A percentile compares a stretch with the other conserved stretches of the same genome.
phyloP scores from a whole-genome alignment of 2,888 invertebrate genomes.

The Drosophila acutilabella region DNA sequence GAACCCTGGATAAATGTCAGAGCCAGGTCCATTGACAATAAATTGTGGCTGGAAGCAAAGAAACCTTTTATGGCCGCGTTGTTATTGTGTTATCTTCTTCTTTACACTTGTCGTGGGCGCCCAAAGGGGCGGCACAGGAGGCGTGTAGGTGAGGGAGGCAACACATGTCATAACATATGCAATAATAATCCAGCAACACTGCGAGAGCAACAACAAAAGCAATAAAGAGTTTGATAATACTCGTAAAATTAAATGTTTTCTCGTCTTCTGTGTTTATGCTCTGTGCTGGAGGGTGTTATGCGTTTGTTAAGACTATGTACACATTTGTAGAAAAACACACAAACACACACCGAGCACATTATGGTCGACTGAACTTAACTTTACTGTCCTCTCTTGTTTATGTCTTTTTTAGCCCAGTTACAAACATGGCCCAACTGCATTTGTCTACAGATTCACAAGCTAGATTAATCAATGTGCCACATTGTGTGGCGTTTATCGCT shows the following conservation, averaged over 20 bases:
- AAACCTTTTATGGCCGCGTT: slow-evolving; percentile 62
- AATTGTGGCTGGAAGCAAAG: slow-evolving; percentile 53
- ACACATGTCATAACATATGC: slow-evolving; percentile 72
- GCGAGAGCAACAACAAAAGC: slow-evolving; percentile 14
- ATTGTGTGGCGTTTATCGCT: slow-evolving; percentile 34
- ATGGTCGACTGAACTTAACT: no score
- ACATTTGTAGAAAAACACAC: no score
- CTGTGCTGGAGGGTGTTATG: no score
- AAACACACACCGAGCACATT: no score
- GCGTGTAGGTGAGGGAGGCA: slow-evolving; percentile 3
- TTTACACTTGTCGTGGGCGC: slow-evolving; percentile 6
- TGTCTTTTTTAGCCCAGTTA: background rate
- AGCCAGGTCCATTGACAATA: slow-evolving; percentile 41
- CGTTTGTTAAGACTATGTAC: no score
- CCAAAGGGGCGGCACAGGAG: background rate
- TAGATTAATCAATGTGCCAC: slow-evolving; percentile 28
- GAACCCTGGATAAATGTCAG: slow-evolving; percentile 20
- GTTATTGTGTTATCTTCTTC: slow-evolving; percentile 63
- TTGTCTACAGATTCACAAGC: background rate
- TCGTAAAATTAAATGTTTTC: slow-evolving; percentile 56
- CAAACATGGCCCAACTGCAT: background rate
- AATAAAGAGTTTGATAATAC: slow-evolving; percentile 59
- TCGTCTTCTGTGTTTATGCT: slow-evolving; percentile 13
- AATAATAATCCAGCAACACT: slow-evolving; percentile 62
- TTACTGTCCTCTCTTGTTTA: background rate